Evolutionary conservation across 2,797 vertebrate genomes (phyloP), one percentile per base, ranked within the genome.

Genomic region (Antennarius maculatus): DNA sequence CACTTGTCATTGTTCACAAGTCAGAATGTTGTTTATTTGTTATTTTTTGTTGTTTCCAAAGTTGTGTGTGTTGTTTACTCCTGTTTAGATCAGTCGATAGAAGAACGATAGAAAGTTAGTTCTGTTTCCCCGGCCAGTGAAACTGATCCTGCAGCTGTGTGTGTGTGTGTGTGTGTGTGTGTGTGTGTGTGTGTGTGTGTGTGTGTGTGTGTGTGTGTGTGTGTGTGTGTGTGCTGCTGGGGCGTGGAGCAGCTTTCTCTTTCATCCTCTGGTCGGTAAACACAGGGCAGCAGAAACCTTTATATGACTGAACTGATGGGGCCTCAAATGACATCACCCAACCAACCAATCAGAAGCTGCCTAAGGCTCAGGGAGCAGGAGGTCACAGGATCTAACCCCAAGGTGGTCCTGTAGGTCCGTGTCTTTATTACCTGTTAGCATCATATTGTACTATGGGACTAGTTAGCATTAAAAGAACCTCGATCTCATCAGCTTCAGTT

Each of bases 231-330:
- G 70, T 69, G 69, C 66, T 61, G 59, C 61, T 14, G 48, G 67
- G 77, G 76, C 82, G 85, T 73, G 74, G 75, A 76, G 61, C 68
- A 64, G 64, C 56, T 62, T 60, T 68, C 68, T 63, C 74, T 82
- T 80, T 82, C 63, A 77, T 82, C 76, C 55, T 53, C 53, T 51
- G 28, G 16, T 23, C 50, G 66, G 59, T 76, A 78, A 69, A 79
- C 64, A 65, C 57, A 71, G 72, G 14, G 14, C 18, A 47, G 15
- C 54, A 69, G 56, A 52, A 37, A 47, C 71, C n/a, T 61, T 68
- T 27, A 58, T 29, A 7, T 66, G 27, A 13, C 45, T 29, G 62
- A 51, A 46, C 47, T 29, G 43, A 54, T 5, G 48, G 52, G 34
- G 61, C 11, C 17, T 46, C 43, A n/a, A 46, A n/a, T 49, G 34